Conservation (phyloP, 2,113 vertebrate genomes). For the Cheirogaleus medius region DNA sequence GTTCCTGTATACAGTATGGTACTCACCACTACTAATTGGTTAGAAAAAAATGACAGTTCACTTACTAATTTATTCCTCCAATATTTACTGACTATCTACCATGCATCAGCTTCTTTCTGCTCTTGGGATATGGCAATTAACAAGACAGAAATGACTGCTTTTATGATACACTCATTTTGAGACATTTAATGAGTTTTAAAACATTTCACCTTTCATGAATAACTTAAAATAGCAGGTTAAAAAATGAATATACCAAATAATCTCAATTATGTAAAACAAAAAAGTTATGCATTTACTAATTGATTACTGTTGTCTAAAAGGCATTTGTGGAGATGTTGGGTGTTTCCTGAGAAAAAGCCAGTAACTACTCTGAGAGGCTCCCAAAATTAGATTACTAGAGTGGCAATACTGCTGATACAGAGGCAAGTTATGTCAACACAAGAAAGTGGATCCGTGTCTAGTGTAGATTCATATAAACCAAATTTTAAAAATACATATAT, state of each 20-base stretch:
- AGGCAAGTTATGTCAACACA: not conserved
- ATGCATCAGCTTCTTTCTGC: not conserved
- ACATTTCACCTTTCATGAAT: not conserved
- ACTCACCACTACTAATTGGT: not conserved
- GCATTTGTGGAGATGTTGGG: not conserved
- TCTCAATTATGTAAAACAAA: not conserved
- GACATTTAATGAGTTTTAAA: not conserved
- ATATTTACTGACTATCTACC: not conserved
- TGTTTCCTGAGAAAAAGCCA: not conserved
- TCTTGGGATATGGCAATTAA: not conserved
- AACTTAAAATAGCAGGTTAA: constrained; percentile 3
- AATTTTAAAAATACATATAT: not conserved
- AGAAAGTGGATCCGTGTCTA: not conserved
- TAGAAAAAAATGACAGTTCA: not conserved
- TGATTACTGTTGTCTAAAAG: not conserved
- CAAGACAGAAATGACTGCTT: not conserved
- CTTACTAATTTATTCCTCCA: not conserved
- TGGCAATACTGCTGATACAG: not conserved
- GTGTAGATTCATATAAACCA: not conserved
- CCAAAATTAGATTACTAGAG: not conserved
- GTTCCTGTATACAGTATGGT: not conserved
- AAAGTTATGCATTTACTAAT: not conserved
- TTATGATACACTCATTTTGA: not conserved
- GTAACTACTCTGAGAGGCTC: not conserved
- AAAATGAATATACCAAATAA: not conserved